Conservation (phyloP, 2,888 invertebrate genomes). For the Fabriciana adippe region DNA sequence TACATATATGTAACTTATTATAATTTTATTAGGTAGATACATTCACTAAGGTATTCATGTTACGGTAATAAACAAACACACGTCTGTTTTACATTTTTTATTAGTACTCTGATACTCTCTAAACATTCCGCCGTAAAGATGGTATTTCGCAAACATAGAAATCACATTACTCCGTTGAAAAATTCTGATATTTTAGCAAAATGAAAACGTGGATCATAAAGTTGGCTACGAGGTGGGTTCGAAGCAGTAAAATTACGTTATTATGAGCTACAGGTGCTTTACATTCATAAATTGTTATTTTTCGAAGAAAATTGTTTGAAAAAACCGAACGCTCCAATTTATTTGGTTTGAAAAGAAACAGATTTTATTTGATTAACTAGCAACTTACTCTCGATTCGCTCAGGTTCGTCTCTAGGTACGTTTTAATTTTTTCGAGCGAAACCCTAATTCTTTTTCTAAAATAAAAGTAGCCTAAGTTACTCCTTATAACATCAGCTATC, state of each 20-base stretch:
- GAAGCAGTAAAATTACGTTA: conserved; percentile 34
- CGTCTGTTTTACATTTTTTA: too few species aligned
- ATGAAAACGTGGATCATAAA: conserved; percentile 34
- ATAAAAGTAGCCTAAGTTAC: too few species aligned
- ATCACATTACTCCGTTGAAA: conserved; percentile 13
- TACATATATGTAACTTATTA: too few species aligned
- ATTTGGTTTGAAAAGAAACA: conserved; percentile 11
- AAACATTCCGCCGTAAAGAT: not conserved
- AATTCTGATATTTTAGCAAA: conserved; percentile 26
- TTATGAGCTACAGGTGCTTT: conserved; percentile 35
- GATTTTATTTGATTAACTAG: conserved; percentile 1
- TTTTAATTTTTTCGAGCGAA: too few species aligned
- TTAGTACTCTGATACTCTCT: not conserved
- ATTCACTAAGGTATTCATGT: too few species aligned
- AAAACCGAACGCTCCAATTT: conserved; percentile 25
- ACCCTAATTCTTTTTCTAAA: too few species aligned
- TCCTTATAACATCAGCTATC: too few species aligned
- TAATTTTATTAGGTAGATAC: too few species aligned
- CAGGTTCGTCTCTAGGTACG: too few species aligned
- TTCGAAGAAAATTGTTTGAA: conserved; percentile 22
- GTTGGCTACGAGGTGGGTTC: conserved; percentile 17
- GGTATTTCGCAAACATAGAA: conserved; percentile 10
- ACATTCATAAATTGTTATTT: conserved; percentile 33
- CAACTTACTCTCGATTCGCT: too few species aligned
- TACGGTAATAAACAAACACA: too few species aligned